Evolutionary conservation across 2,888 invertebrate genomes (phyloP).

Genomic region (Pharmacophagus antenor): DNA sequence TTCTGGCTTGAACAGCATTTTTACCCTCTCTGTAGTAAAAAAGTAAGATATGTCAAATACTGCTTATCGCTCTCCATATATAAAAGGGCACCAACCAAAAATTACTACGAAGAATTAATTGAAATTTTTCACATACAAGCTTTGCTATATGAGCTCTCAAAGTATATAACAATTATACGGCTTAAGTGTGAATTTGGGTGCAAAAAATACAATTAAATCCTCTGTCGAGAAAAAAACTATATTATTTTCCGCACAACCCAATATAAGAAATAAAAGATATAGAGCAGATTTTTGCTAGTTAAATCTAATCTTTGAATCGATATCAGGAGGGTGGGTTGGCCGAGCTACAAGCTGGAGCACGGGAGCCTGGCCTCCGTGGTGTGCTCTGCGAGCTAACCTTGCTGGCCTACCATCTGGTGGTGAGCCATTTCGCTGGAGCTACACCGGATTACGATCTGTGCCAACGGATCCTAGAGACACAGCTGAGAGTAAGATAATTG

Average conservation of each 20-base stretch:
- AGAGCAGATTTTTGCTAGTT: too few species aligned
- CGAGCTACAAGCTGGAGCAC: conserved; percentile 87
- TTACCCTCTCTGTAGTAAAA: not conserved
- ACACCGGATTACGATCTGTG: conserved; percentile 89
- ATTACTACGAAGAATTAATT: not conserved
- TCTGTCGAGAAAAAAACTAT: not conserved
- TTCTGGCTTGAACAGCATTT: not conserved
- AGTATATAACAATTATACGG: not conserved
- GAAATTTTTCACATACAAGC: not conserved
- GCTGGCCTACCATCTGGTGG: conserved; percentile 92
- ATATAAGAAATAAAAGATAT: too few species aligned
- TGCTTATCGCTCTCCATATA: not conserved
- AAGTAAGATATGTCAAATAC: not conserved
- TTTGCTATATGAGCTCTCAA: not conserved
- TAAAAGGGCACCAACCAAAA: not conserved
- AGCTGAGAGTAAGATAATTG: conserved; percentile 81
- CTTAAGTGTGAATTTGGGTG: not conserved
- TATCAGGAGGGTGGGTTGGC: conserved; percentile 85
- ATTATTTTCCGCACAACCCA: not conserved
- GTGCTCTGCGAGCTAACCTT: conserved; percentile 92
- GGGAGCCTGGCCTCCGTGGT: conserved; percentile 87
- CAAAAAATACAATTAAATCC: not conserved
- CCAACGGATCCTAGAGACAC: conserved; percentile 83
- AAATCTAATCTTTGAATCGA: conserved; percentile 17
- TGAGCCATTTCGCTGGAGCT: conserved; percentile 90